Evolutionary conservation across 1,140 invertebrate genomes (phyloP).

Genomic region (Trichomalopsis sarcophagae): DNA sequence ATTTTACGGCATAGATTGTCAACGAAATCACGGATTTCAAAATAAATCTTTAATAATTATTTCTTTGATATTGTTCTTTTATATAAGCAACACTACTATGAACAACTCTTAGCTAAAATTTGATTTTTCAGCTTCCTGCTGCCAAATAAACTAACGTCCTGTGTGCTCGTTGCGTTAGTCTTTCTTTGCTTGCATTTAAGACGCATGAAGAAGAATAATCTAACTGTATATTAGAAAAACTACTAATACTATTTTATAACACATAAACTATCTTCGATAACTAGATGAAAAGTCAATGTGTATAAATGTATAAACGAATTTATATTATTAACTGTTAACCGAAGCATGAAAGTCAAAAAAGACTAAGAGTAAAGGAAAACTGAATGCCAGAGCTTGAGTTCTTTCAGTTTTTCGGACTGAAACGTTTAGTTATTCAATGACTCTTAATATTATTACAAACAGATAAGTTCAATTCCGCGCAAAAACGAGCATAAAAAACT

Average conservation of each 20-base stretch:
- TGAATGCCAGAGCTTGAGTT: neutral
- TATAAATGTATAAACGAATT: neutral
- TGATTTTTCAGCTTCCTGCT: neutral
- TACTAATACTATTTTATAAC: neutral
- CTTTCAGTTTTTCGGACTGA: neutral
- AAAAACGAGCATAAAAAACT: neutral
- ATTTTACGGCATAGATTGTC: constrained; percentile 13
- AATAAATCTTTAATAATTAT: neutral
- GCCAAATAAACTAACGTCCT: neutral
- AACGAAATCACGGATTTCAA: constrained; percentile 26
- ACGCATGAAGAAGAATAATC: neutral
- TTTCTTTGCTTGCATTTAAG: neutral
- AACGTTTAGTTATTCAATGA: neutral
- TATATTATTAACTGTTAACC: neutral
- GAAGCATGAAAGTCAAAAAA: neutral
- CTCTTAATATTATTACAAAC: neutral
- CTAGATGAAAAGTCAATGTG: neutral
- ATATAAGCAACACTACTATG: neutral
- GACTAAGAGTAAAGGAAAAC: neutral
- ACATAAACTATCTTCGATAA: neutral
- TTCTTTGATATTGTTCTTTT: neutral
- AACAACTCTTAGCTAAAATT: neutral
- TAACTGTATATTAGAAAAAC: neutral
- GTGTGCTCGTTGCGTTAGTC: neutral
- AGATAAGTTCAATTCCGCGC: neutral